These are phyloP conservation scores for Danaus chrysippus DNA, from an alignment of 2,888 invertebrate species.

Conservation along the genomic window DNA sequence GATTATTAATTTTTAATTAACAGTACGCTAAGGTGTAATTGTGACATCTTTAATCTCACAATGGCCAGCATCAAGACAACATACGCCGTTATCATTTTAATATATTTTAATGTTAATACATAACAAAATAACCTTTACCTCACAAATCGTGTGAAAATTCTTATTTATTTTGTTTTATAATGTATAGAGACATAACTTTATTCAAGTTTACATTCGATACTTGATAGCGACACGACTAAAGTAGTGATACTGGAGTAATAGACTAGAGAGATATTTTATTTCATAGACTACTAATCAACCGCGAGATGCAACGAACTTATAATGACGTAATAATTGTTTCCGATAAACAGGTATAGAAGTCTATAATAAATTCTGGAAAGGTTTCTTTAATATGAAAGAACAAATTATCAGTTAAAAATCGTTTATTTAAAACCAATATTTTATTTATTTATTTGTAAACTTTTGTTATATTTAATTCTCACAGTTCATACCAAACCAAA, in stretches of 20 bases:
- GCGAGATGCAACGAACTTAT: too few species aligned
- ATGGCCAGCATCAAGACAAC: slow-evolving; percentile 4
- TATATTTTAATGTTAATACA: not conserved
- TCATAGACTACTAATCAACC: slow-evolving; percentile 1
- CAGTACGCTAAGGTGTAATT: slow-evolving; percentile 3
- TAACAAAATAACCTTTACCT: not conserved
- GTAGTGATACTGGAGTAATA: not conserved
- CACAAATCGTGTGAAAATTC: not conserved
- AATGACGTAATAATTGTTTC: too few species aligned
- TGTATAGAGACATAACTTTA: slow-evolving; percentile 1
- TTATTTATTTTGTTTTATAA: slow-evolving; percentile 6
- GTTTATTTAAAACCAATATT: too few species aligned
- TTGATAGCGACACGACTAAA: slow-evolving; percentile 5
- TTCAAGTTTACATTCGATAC: not conserved
- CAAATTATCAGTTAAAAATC: too few species aligned
- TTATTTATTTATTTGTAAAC: too few species aligned
- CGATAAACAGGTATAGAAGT: too few species aligned
- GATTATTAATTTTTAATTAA: slow-evolving; percentile 3
- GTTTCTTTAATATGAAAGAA: too few species aligned
- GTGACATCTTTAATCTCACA: slow-evolving; percentile 7
- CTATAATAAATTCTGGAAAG: too few species aligned
- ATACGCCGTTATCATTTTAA: not conserved
- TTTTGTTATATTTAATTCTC: too few species aligned
- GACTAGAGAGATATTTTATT: not conserved
- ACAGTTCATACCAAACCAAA: too few species aligned